Percentiles rank a stretch among this genome's conserved stretches.
Conservation (phyloP, 2,113 vertebrate species). For the Meriones unguiculatus region DNA sequence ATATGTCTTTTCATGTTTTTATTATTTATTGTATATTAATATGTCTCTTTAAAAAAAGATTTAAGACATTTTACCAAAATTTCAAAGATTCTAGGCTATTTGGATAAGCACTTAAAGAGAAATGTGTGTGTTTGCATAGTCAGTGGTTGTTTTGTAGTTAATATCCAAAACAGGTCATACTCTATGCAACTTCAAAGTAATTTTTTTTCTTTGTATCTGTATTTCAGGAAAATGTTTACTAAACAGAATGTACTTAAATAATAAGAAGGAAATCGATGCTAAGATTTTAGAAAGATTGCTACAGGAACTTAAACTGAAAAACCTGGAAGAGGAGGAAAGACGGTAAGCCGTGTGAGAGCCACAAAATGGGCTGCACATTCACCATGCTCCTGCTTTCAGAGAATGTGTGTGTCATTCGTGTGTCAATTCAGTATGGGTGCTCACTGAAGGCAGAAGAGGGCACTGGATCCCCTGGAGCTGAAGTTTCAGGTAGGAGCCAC, state of each 20-base stretch:
- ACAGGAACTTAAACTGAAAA: constrained; percentile 81
- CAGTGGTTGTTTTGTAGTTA: background rate
- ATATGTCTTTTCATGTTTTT: constrained; percentile 30
- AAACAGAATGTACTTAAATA: constrained; percentile 81
- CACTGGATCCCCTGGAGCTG: background rate
- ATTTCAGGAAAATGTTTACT: constrained; percentile 85
- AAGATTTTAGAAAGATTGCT: constrained; percentile 85
- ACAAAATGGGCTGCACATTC: no score
- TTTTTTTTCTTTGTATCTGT: constrained; percentile 67
- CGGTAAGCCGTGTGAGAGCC: constrained; percentile 78
- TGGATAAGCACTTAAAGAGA: constrained; percentile 32
- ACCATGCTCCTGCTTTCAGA: background rate
- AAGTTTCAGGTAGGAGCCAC: background rate
- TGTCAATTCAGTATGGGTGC: background rate
- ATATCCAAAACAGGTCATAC: constrained; percentile 32
- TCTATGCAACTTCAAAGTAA: constrained; percentile 39
- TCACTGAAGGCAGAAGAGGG: background rate
- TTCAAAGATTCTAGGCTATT: background rate
- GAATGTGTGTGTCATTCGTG: background rate
- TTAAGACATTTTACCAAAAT: constrained; percentile 30
- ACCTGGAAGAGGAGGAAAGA: constrained; percentile 77
- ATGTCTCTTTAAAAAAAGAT: background rate
- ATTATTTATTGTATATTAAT: constrained; percentile 34
- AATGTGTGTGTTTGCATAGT: background rate
- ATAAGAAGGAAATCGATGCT: constrained; percentile 86